phyloP scores from a whole-genome alignment of 1,140 invertebrate species.

The Aphidius ervi region DNA sequence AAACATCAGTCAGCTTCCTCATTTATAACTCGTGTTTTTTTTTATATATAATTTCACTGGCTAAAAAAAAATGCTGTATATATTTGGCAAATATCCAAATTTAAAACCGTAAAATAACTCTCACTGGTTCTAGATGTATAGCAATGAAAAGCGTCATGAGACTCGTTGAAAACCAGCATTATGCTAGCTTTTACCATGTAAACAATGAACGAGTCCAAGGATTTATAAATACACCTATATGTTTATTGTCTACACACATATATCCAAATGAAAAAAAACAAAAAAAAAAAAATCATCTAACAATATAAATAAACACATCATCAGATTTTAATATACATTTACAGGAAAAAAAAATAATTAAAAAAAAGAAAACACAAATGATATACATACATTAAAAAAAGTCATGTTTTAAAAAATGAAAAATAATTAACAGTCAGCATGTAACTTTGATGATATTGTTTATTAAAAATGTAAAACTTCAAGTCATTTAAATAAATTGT shows the following conservation, averaged over 20 bases:
- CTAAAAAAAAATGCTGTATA: slow-evolving; percentile 25
- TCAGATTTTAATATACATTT: neutral
- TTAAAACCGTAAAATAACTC: slow-evolving; percentile 36
- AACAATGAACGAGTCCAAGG: slow-evolving; percentile 21
- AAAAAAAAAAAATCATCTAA: neutral
- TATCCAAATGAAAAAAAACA: neutral
- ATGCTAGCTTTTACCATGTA: slow-evolving; percentile 25
- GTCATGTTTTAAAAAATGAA: slow-evolving; percentile 12
- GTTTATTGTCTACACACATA: neutral
- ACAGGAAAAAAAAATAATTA: slow-evolving; percentile 18
- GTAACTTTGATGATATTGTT: neutral
- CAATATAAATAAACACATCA: neutral
- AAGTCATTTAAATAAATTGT: slow-evolving; percentile 22
- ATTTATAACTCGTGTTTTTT: too few species aligned
- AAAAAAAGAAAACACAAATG: neutral
- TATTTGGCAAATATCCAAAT: slow-evolving; percentile 31
- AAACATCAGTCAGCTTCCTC: too few species aligned
- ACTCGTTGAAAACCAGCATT: slow-evolving; percentile 29
- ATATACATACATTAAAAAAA: neutral
- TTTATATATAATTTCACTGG: slow-evolving; percentile 11
- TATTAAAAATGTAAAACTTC: neutral
- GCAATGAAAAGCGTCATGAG: slow-evolving; percentile 10
- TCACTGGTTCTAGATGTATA: neutral
- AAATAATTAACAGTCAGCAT: neutral
- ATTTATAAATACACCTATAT: neutral